Evolutionary conservation across 2,113 vertebrate genomes (phyloP).

Genomic region (Gallinago undulata): DNA sequence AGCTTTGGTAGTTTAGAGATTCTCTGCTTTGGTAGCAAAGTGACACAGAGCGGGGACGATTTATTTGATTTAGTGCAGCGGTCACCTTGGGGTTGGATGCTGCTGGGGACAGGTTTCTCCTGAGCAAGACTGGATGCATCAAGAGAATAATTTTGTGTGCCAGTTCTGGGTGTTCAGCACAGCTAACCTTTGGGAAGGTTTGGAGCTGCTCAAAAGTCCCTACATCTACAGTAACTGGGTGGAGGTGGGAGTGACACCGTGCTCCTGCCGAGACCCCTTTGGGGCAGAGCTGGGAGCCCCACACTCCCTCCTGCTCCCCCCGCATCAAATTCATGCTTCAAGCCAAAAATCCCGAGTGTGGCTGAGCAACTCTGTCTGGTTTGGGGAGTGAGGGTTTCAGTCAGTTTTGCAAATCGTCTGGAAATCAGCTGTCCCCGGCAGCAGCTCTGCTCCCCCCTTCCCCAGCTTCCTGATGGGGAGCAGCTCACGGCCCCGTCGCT

Average conservation of each 20-base stretch:
- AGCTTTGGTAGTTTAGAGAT: background rate
- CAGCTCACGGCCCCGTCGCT: background rate
- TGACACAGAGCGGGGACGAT: background rate
- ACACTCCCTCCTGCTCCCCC: background rate
- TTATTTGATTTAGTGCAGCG: background rate
- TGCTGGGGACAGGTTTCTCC: background rate
- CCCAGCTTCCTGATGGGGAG: background rate
- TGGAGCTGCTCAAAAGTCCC: background rate
- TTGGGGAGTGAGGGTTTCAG: background rate
- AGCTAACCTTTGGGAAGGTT: background rate
- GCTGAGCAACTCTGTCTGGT: background rate
- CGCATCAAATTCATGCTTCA: background rate
- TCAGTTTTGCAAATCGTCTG: background rate
- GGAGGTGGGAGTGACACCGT: background rate
- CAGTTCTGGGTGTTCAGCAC: background rate
- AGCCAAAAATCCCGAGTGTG: background rate
- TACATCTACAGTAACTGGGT: background rate
- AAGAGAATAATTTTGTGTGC: fast-evolving
- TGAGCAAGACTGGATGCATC: fast-evolving
- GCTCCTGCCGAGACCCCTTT: background rate
- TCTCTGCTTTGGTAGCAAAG: background rate
- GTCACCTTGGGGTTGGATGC: background rate
- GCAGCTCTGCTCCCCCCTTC: background rate
- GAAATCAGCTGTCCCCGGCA: background rate
- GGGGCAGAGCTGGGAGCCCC: background rate